Base-by-base conservation (phyloP, 2,888 invertebrate genomes). In the Parnassius mnemosyne region DNA sequence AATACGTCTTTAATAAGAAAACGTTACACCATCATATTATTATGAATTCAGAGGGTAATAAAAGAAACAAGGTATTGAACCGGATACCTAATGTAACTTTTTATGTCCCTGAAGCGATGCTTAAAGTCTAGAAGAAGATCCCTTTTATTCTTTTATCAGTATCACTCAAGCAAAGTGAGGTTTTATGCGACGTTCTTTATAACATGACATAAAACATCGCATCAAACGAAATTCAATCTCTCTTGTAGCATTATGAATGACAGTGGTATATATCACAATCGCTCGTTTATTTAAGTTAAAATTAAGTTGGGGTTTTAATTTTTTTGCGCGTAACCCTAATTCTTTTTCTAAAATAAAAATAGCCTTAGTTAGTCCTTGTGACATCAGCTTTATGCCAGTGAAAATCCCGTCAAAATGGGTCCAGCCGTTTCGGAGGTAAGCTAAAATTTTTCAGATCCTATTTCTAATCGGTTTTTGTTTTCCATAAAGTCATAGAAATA, bases 161-260 rank as follows among this genome's bases (percentile, higher is more conserved):
- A 63, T 63, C 56, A 63, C 63, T 63, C 63, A 63, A 63, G 63
- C 53, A 57, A 60, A 63, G 59, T 63, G 63, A 60, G 63, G 63
- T 60, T 63, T 63, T 63, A 63, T 63, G 56, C 60, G 63, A 43
- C 49, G 49, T 12, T 53, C 63, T 63, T 63, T 63, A 59, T 59
- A 55, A 57, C 53, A 46, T 63, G 43, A 16, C 43, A 63, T 63
- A 63, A 63, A 60, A 56, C 60, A 63, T 56, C 56, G 49, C 60
- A 60, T 63, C 59, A 60, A 63, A 60, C 25, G 56, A 11, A 60
- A 63, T 63, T 63, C 63, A 60, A 60, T 60, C 55, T 56, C 56
- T 47, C 44, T 41, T 54, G 51, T 44, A 52, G 50, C 46, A 55
- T 58, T 51, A 25, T 43, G 16, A 47, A 63, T 25, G 49, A 53